Percentiles rank a stretch among this genome's conserved stretches.
Evolutionary conservation across 2,888 invertebrate species (phyloP).

Genomic region (Limnephilus marmoratus): DNA sequence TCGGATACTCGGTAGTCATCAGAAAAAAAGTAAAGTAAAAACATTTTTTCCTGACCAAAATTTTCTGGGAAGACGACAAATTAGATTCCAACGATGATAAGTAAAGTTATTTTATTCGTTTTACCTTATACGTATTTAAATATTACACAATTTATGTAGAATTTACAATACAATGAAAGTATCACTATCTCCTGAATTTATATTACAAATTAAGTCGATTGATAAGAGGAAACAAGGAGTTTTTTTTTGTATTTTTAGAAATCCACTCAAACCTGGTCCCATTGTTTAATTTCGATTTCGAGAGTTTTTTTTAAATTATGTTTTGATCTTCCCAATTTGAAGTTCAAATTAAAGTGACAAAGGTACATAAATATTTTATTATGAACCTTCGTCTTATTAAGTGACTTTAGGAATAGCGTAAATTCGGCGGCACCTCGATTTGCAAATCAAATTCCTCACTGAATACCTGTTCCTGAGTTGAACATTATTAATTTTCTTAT

Average conservation of each 20-base stretch:
- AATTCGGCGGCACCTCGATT: background rate
- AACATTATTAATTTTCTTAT: slow-evolving; percentile 5
- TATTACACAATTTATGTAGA: background rate
- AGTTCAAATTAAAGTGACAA: background rate
- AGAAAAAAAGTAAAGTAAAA: too few species aligned
- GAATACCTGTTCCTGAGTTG: background rate
- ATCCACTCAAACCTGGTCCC: background rate
- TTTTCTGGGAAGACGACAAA: background rate
- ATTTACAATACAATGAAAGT: background rate
- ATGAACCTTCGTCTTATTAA: background rate
- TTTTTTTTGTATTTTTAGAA: background rate
- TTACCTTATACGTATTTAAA: background rate
- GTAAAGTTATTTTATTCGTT: background rate
- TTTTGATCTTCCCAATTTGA: background rate
- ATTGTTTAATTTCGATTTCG: background rate
- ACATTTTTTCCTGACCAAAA: background rate
- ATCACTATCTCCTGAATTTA: background rate
- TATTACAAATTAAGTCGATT: slow-evolving; percentile 6
- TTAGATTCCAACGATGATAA: background rate
- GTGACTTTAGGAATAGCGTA: background rate
- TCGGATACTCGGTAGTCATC: too few species aligned
- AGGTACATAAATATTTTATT: background rate
- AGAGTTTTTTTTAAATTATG: background rate
- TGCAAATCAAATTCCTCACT: background rate
- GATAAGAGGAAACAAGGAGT: background rate